These are phyloP conservation scores for Sitta europaea DNA, from an alignment of 2,113 vertebrate genomes.

Conservation along the genomic window DNA sequence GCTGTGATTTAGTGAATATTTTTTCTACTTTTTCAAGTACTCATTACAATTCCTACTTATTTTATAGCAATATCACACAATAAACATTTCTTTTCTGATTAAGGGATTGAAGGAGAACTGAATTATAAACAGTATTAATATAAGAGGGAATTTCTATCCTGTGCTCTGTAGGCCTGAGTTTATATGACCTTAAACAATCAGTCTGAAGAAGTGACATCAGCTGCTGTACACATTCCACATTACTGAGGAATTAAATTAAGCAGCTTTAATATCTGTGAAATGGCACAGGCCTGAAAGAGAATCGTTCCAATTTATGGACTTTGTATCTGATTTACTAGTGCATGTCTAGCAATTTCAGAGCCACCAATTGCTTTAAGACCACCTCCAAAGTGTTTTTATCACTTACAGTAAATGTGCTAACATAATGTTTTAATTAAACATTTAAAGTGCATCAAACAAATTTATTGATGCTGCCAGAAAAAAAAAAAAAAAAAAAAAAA, in stretches of 20 bases:
- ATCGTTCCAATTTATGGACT: constrained; percentile 34
- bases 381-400: constrained; percentile 60
- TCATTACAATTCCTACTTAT: constrained; percentile 28
- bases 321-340: constrained; percentile 53
- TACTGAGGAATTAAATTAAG: constrained; percentile 40
- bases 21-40: background rate
- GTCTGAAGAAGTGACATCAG: constrained; percentile 51
- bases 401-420: constrained; percentile 61
- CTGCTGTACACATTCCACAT: constrained; percentile 48
- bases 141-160: constrained; percentile 7
- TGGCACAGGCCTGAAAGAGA: constrained; percentile 29
- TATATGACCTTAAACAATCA: constrained; percentile 45
- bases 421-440: constrained; percentile 74
- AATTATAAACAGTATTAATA: constrained; percentile 40
- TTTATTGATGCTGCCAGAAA: constrained; percentile 51
- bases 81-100: constrained; percentile 4
- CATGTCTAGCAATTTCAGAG: constrained; percentile 25
- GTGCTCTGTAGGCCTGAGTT: background rate
- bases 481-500: background rate
- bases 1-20: constrained; percentile 1
- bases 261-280: constrained; percentile 50
- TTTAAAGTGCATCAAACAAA: constrained; percentile 68
- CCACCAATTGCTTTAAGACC: constrained; percentile 52
- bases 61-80: background rate
- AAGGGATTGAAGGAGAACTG: constrained; percentile 7